Evolutionary conservation across 2,797 vertebrate genomes (phyloP), one percentile per base, ranked within the genome.

Genomic region (Propithecus deckenii): DNA sequence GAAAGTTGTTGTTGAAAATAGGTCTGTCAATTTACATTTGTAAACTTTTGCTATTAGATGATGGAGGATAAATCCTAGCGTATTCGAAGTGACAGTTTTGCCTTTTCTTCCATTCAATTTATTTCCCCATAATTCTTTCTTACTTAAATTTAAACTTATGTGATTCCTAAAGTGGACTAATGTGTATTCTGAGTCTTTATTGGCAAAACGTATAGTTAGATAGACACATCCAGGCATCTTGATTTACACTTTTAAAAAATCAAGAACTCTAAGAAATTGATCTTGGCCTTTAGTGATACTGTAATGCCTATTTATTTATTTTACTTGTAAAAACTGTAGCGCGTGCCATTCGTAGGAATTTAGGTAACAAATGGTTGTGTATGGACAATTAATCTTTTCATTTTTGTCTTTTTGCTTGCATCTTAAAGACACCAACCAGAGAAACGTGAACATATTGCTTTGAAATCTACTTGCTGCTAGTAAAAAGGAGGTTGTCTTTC

Each of bases 1-100:
- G 89, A 96, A 76, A 89, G 91, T 72, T 71, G 75, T 75, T 52
- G 74, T 61, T 63, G 80, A 92, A 80, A 75, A 52, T 69, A n/a
- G 52, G n/a, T 46, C 89, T 93, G 90, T 86, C 87, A 23, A 17
- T 80, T 91, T 80, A 4, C 38, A 50, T 85, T 96, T 89, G 83
- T 59, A 59, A 20, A 71, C 78, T 93, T 94, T 25, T 63, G 61
- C 35, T 75, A 8, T 23, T 20, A 2, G 78, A 0, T 57, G 46
- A 28, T 15, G 22, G 41, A 80, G 13, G 32, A 23, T 32, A 13
- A 38, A 67, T 76, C 46, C 2, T 52, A 17, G 43, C 6, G 7
- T 4, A 2, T 22, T 43, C 20, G 15, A 86, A 38, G 38, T 30
- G 30, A 86, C 52, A 38, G 5, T 67, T 41, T 46, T 8, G 38